Evolutionary conservation across 2,888 invertebrate species (phyloP).

Genomic region (Acrobasis consociella): DNA sequence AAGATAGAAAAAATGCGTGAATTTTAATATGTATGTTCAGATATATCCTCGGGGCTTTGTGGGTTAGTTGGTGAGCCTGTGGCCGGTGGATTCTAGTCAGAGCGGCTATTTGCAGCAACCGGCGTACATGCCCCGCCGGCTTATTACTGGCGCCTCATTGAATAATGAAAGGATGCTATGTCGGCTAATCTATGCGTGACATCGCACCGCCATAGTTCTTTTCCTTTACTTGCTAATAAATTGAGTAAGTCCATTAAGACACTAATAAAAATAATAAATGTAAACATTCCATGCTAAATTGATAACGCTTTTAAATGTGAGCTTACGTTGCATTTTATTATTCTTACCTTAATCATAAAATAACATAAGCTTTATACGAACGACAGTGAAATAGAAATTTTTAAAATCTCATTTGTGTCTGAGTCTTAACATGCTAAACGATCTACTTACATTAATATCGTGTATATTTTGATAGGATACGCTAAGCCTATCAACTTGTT

Average conservation of each 20-base stretch:
- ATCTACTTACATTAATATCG: background rate
- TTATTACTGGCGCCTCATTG: slow-evolving; percentile 69
- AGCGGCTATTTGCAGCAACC: slow-evolving; percentile 54
- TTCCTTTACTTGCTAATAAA: background rate
- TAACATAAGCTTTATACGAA: too few relatives aligned
- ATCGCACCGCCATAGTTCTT: slow-evolving; percentile 14
- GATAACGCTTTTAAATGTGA: too few relatives aligned
- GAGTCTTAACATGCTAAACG: too few relatives aligned
- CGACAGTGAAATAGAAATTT: too few relatives aligned
- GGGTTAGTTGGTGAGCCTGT: slow-evolving; percentile 60
- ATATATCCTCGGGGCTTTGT: slow-evolving; percentile 56
- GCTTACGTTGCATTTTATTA: too few relatives aligned
- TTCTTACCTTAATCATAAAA: too few relatives aligned
- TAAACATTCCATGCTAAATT: background rate
- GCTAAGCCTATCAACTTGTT: slow-evolving; percentile 27
- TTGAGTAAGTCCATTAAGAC: background rate
- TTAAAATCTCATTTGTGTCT: too few relatives aligned
- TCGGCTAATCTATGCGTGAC: slow-evolving; percentile 65
- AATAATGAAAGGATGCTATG: slow-evolving; percentile 63
- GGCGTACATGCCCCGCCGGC: slow-evolving; percentile 51
- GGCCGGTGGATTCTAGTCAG: slow-evolving; percentile 45
- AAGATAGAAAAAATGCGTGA: slow-evolving; percentile 39
- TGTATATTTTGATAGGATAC: background rate
- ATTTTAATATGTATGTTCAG: slow-evolving; percentile 47
- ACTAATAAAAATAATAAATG: background rate